A percentile compares a stretch with the other conserved stretches of the same genome.
phyloP scores from a whole-genome alignment of 2,113 vertebrate genomes.

The Chloroceryle aenea region DNA sequence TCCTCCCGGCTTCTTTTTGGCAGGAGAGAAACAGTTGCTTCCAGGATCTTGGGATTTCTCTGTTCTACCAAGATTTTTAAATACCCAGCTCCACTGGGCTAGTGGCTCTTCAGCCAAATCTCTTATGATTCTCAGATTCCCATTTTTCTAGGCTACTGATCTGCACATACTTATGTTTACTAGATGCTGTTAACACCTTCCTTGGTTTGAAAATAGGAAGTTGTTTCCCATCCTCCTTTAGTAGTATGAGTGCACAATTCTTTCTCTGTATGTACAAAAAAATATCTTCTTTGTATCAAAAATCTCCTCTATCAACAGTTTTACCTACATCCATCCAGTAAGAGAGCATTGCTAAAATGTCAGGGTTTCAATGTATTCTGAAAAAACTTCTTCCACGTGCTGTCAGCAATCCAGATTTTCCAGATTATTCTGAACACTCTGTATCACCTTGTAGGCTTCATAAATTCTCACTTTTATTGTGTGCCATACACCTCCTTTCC shows the following conservation, averaged over 20 bases:
- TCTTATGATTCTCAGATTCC: neutral
- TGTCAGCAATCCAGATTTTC: neutral
- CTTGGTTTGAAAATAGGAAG: neutral
- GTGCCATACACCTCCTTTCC: neutral
- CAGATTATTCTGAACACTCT: neutral
- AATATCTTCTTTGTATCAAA: neutral
- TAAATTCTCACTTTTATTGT: slow-evolving; percentile 22
- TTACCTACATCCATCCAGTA: neutral
- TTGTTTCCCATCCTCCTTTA: neutral
- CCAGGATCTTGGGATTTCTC: neutral
- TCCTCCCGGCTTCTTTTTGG: neutral
- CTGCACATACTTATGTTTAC: neutral
- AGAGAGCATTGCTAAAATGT: neutral
- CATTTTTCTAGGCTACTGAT: neutral
- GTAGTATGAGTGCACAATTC: neutral
- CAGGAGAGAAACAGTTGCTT: neutral
- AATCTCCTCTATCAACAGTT: neutral
- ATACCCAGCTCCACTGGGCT: neutral
- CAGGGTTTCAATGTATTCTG: neutral
- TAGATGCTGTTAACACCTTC: neutral
- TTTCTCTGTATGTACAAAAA: neutral
- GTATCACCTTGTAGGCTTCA: slow-evolving; percentile 25
- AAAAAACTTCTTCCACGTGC: neutral
- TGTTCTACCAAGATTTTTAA: neutral
- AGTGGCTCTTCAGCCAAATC: neutral